phyloP scores from a whole-genome alignment of 2,888 invertebrate species.

The Drosophila neutralis region DNA sequence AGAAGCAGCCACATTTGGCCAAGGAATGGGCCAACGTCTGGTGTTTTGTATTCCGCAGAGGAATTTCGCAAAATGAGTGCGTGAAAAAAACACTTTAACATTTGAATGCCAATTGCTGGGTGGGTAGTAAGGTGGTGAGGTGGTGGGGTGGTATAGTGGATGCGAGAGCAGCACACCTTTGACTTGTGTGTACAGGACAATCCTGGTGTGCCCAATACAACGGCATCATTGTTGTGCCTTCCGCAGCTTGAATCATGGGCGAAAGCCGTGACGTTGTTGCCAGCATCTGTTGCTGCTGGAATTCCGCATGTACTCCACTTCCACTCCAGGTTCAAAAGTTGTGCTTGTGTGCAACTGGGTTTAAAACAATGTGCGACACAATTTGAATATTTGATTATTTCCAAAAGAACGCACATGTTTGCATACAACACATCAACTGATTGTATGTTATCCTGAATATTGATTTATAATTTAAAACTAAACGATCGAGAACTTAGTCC shows the following conservation, averaged over 20 bases:
- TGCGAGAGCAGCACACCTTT: slow-evolving; percentile 25
- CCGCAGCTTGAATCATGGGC: slow-evolving; percentile 65
- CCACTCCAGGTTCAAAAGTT: slow-evolving; percentile 26
- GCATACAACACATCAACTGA: slow-evolving; percentile 19
- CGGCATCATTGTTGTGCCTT: slow-evolving; percentile 46
- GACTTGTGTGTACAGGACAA: slow-evolving; percentile 27
- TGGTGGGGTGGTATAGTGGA: not conserved
- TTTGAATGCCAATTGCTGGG: slow-evolving; percentile 79
- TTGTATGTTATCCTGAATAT: slow-evolving; percentile 15
- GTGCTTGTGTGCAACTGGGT: slow-evolving; percentile 27
- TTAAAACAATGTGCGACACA: slow-evolving; percentile 76
- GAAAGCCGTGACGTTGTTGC: slow-evolving; percentile 76
- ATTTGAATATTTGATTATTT: slow-evolving; percentile 78
- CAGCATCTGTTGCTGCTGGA: slow-evolving; percentile 78
- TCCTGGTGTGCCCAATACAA: slow-evolving; percentile 41
- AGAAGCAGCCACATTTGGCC: slow-evolving; percentile 6
- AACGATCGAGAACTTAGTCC: slow-evolving; percentile 1
- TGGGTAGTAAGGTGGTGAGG: not conserved
- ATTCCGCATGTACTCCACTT: slow-evolving; percentile 17
- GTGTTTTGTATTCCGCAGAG: slow-evolving; percentile 67
- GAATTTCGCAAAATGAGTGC: slow-evolving; percentile 65
- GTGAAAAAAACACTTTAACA: slow-evolving; percentile 80
- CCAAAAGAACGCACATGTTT: slow-evolving; percentile 8
- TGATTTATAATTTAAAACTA: slow-evolving; percentile 23
- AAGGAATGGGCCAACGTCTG: slow-evolving; percentile 14